Percentiles rank a stretch among this genome's conserved stretches.
These are phyloP conservation scores for Digitonthophagus gazella DNA, from an alignment of 2,888 invertebrate genomes.

Conservation along the genomic window DNA sequence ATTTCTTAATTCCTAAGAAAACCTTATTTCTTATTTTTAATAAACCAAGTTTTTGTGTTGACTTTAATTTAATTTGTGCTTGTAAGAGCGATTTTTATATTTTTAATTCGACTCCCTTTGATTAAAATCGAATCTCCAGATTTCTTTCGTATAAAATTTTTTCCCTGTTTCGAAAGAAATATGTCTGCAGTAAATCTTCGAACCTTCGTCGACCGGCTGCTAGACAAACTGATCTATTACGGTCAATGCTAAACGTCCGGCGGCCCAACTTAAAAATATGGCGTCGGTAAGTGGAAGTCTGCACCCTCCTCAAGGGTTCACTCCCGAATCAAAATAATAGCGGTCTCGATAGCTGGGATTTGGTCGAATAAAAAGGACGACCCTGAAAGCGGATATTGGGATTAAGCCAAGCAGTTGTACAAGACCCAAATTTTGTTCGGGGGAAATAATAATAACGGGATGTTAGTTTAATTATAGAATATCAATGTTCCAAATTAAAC, in stretches of 20 bases:
- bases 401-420: background rate
- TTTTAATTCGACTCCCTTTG: too few species aligned
- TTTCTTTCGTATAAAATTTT: background rate
- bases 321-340: slow-evolving; percentile 20
- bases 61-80: too few species aligned
- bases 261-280: slow-evolving; percentile 17
- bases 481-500: background rate
- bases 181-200: slow-evolving; percentile 11
- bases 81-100: too few species aligned
- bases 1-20: background rate
- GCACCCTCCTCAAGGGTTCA: background rate
- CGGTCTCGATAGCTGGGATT: slow-evolving; percentile 14
- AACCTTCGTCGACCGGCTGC: background rate
- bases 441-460: background rate
- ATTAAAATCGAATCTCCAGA: background rate
- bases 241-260: slow-evolving; percentile 10
- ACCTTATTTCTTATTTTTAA: too few species aligned
- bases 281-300: slow-evolving; percentile 3
- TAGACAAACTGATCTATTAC: slow-evolving; percentile 17
- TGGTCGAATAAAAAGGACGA: slow-evolving; percentile 13
- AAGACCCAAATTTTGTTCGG: background rate
- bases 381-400: background rate
- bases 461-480: background rate
- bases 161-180: background rate
- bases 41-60: too few species aligned